Percentiles rank a stretch among this genome's conserved stretches.
phyloP scores from a whole-genome alignment of 2,888 invertebrate species.

The Megaustenia siamemsis region DNA sequence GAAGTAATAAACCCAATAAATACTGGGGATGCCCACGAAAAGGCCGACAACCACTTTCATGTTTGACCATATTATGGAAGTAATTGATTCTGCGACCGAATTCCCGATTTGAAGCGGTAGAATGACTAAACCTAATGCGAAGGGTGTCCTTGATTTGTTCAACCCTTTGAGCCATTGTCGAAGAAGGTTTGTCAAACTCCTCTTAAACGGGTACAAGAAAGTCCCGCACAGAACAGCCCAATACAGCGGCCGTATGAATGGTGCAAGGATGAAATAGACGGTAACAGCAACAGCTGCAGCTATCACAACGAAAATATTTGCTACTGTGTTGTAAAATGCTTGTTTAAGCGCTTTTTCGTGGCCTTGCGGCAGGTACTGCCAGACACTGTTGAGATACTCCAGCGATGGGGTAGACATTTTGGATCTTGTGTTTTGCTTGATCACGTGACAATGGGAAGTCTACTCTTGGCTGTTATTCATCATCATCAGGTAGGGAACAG shows the following conservation, averaged over 20 bases:
- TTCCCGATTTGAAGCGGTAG: conserved; percentile 89
- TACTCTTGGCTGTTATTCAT: too few species aligned
- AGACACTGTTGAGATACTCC: conserved; percentile 68
- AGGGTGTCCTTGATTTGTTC: conserved; percentile 79
- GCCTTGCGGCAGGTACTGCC: conserved; percentile 69
- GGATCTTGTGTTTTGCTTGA: conserved; percentile 12
- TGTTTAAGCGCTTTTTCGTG: conserved; percentile 92
- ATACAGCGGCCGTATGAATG: conserved; percentile 94
- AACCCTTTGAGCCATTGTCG: conserved; percentile 86
- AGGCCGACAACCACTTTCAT: conserved; percentile 83
- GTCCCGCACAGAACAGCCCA: conserved; percentile 99
- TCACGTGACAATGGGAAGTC: conserved; percentile 26
- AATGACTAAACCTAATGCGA: conserved; percentile 79
- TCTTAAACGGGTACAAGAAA: conserved; percentile 96
- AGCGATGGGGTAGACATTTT: conserved; percentile 57
- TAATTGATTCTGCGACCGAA: conserved; percentile 87
- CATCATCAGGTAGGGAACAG: too few species aligned
- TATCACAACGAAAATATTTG: conserved; percentile 87
- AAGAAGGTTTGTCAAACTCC: conserved; percentile 87
- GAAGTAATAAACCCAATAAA: conserved; percentile 86
- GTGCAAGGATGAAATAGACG: conserved; percentile 85
- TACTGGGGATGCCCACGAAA: conserved; percentile 80
- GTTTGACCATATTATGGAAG: conserved; percentile 86
- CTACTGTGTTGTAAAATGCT: conserved; percentile 93
- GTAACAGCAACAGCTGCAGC: conserved; percentile 83